Conservation (phyloP, 2,888 invertebrate genomes). For the Andricus quercusramuli region DNA sequence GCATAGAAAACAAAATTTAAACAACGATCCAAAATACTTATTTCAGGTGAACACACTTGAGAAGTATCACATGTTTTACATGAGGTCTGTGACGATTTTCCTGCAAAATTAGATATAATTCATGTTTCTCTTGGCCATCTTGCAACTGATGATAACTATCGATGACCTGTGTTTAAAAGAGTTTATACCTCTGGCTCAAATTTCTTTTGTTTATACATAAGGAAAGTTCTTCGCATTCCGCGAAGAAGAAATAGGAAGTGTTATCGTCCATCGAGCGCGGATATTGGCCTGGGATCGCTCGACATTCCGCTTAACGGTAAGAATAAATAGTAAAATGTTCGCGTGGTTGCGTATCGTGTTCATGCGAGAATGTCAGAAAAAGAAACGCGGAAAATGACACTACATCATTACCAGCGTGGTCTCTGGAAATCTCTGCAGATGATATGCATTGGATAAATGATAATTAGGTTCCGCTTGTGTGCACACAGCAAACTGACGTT, state of each 20-base stretch:
- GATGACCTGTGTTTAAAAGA: neutral
- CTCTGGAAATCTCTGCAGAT: conserved; percentile 54
- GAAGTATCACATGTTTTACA: too few species aligned
- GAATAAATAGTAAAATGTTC: conserved; percentile 57
- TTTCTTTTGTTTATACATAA: conserved; percentile 13
- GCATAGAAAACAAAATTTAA: too few species aligned
- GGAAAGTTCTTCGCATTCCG: neutral
- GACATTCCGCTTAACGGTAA: conserved; percentile 67
- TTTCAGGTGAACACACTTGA: too few species aligned
- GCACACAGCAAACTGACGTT: conserved; percentile 37
- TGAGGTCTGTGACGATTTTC: too few species aligned
- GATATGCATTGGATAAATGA: conserved; percentile 68
- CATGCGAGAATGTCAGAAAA: conserved; percentile 61
- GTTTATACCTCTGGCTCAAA: neutral
- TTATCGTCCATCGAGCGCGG: conserved; percentile 30
- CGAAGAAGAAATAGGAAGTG: conserved; percentile 32
- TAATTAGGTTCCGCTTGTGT: conserved; percentile 62
- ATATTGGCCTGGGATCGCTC: conserved; percentile 36
- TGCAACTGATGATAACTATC: too few species aligned
- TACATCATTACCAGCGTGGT: conserved; percentile 65
- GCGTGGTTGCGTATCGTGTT: conserved; percentile 50
- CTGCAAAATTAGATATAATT: too few species aligned
- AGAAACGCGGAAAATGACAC: conserved; percentile 66
- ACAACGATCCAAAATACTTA: too few species aligned
- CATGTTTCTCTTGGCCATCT: too few species aligned